Percentiles rank a stretch among this genome's conserved stretches.
Evolutionary conservation across 2,113 vertebrate species (phyloP).

Genomic region (Noctilio leporinus): DNA sequence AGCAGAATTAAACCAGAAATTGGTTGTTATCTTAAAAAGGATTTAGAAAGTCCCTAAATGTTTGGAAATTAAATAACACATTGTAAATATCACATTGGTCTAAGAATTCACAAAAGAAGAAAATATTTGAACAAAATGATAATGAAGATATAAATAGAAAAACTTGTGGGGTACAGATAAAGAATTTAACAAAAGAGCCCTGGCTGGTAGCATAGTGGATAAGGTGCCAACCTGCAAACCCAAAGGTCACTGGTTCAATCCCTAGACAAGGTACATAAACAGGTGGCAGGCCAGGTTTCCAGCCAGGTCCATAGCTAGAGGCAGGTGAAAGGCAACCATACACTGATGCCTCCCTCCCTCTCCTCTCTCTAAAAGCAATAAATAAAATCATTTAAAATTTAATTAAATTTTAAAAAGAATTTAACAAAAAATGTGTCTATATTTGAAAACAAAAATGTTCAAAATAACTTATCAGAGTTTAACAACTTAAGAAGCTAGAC

Average conservation of each 20-base stretch:
- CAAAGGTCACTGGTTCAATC: too few species aligned
- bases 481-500: not conserved
- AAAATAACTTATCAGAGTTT: not conserved
- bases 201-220: too few species aligned
- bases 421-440: not conserved
- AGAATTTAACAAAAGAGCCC: too few species aligned
- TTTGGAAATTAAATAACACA: not conserved
- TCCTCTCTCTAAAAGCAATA: too few species aligned
- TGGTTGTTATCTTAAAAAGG: not conserved
- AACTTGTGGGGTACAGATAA: not conserved
- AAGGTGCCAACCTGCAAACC: too few species aligned
- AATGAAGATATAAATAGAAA: not conserved
- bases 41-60: not conserved
- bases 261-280: too few species aligned
- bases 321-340: too few species aligned
- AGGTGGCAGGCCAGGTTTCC: too few species aligned
- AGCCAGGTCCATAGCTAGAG: too few species aligned
- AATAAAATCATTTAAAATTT: too few species aligned
- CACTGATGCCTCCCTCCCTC: too few species aligned
- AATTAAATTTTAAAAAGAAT: too few species aligned
- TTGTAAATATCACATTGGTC: not conserved
- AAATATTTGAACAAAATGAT: not conserved
- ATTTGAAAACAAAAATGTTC: not conserved
- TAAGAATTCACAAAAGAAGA: not conserved
- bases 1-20: not conserved